Base-by-base conservation (phyloP, 2,797 vertebrate species). In the Pelobates cultripes region DNA sequence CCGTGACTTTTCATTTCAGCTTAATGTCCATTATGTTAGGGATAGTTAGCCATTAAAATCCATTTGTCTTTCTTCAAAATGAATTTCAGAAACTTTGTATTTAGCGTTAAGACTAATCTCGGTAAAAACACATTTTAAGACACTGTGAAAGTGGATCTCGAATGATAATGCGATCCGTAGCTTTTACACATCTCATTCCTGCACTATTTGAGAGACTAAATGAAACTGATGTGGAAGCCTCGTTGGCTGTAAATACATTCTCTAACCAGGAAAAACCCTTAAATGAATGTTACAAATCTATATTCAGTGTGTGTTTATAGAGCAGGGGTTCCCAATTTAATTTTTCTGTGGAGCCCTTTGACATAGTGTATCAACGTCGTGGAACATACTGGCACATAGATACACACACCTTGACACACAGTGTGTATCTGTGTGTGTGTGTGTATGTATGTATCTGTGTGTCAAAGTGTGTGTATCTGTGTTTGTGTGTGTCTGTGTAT, bases 21-120 rank as follows among this genome's bases (percentile, higher is more conserved):
- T 40, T 63, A 72, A 83, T 70, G 76, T 61, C 53, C 71, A 83
- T 79, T 75, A 83, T 8, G 40, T 70, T 44, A 8, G 7, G 9
- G 63, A 57, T 55, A 43, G 42, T 63, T 15, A 47, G 41, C 51
- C 14, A 28, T 67, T 66, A 63, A 75, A 72, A 71, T 55, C 82
- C 45, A 75, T 75, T 83, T 79, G 43, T 66, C 40, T 43, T 17
- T 3, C 41, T 76, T 64, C 3, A 14, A 43, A 53, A 71, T 71
- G 13, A 66, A 79, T 70, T 70, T 81, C 42, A 5, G 42, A 47
- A 57, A 53, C 17, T 7, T 53, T 28, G 43, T 43, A 14, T 42
- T 78, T 51, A 6, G 75, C 47, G 43, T 44, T 68, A 43, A 28
- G 61, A 15, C 13, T 12, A 17, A 43, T 57, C 55, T 15, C 55